Evolutionary conservation across 2,888 invertebrate genomes (phyloP), one percentile per base, ranked within the genome.

Genomic region (Plemyria rubiginata): DNA sequence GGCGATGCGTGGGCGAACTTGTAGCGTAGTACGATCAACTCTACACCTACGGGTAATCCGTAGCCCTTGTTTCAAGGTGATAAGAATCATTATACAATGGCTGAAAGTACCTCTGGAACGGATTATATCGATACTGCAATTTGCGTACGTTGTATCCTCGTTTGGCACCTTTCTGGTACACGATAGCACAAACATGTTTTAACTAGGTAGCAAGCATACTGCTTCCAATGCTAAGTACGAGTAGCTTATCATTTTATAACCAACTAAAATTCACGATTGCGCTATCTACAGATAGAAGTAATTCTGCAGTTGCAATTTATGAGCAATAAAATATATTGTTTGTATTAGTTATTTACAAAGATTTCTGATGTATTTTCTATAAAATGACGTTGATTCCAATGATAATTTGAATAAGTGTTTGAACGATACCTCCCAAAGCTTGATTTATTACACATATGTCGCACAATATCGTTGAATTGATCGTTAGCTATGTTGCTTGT

Each of bases 1-100:
- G 82, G 77, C 70, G 38, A 41, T 40, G 84, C 85, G 90, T 90
- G 85, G 90, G 90, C 79, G 89, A 82, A 87, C 89, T 67, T 80
- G 88, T 81, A 79, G 52, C 66, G 60, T 68, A 67, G 68, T 71
- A 68, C 65, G 62, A 68, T 65, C 64, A 69, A 67, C 70, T 65
- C 53, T 50, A 51, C 41, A 54, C 48, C 32, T 41, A 22, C 16
- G 16, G 16, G 6, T 43, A 46, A 59, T 51, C 43, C 22, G 16
- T 36, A 36, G 45, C 13, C 60, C 63, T 60, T 68, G 54, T 49
- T 32, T 46, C 54, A 11, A 54, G 22, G 51, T 13, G 2, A 22
- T 51, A 69, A 55, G 54, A 65, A 55, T 61, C 15, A 61, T 52
- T 22, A 55, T 51, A 32, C 45, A 36, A 49, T 54, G 54, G 40